A percentile compares a stretch with the other conserved stretches of the same genome.
Evolutionary conservation across 1,140 invertebrate genomes (phyloP).

Genomic region (Notospermus geniculatus): DNA sequence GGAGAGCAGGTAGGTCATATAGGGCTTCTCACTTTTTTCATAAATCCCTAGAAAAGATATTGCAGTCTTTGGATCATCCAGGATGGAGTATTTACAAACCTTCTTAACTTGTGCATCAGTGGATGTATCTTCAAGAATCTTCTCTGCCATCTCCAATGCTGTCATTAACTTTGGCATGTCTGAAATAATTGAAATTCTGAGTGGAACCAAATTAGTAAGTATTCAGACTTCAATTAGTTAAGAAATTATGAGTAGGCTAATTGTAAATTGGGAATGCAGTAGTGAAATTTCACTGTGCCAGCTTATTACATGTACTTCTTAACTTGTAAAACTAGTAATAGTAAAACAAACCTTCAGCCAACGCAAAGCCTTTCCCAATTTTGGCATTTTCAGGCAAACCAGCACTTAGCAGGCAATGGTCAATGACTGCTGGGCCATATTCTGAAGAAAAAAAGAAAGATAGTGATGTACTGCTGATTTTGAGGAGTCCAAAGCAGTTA

Average conservation of each 20-base stretch:
- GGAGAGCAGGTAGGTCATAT: too few species aligned
- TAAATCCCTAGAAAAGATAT: too few species aligned
- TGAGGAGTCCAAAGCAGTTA: too few species aligned
- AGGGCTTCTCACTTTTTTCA: too few species aligned
- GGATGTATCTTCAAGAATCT: constrained; percentile 59
- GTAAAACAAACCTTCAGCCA: constrained; percentile 53
- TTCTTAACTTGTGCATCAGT: background rate
- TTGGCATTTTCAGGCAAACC: constrained; percentile 65
- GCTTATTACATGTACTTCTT: background rate
- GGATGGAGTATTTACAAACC: background rate
- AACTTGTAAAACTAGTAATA: background rate
- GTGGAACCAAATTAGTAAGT: background rate
- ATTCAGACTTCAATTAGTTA: too few species aligned
- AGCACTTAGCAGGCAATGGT: constrained; percentile 76
- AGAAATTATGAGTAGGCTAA: too few species aligned
- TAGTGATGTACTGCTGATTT: background rate
- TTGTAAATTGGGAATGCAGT: too few species aligned
- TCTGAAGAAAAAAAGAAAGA: constrained; percentile 34
- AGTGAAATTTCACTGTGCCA: background rate
- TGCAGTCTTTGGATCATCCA: background rate
- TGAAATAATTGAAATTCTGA: constrained; percentile 23
- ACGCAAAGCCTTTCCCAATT: constrained; percentile 67
- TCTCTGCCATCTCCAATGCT: constrained; percentile 71
- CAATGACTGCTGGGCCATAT: constrained; percentile 86
- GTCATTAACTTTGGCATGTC: constrained; percentile 67